Evolutionary conservation across 92 coral and sea anemone species (phyloP), one percentile per base, ranked within the genome.

Genomic region (Chrysogorgia sp.): DNA sequence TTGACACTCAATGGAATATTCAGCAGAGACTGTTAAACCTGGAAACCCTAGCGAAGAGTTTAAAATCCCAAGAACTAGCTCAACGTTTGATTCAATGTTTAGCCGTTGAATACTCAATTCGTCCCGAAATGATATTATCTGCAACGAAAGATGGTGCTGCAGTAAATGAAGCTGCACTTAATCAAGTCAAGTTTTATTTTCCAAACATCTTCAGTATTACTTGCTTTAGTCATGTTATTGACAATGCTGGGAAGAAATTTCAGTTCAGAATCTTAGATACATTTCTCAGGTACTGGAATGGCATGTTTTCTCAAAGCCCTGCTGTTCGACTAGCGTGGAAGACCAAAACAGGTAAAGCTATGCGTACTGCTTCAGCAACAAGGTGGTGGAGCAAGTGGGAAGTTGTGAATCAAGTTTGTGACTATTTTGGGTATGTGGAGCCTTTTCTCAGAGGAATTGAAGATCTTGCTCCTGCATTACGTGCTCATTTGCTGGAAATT

Each of bases 1-100:
- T 75, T 69, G 70, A 83, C 87, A 83, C 69, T 83, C 87, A 75
- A 65, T 83, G n/a, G n/a, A n/a, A n/a, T n/a, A n/a, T n/a, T n/a
- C n/a, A n/a, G n/a, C 82, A 83, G 70, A 83, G 82, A 76, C 87
- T 83, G 82, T 65, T 83, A 64, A 83, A 76, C 59, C 82, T 75
- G 41, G 70, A 83, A 83, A 76, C 70, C 48, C 70, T 76, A 83
- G 82, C 82, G 70, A 83, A 83, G n/a, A n/a, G n/a, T n/a, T n/a
- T 82, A 58, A 45, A 52, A 74, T 63, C 82, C 58, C 66, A 83
- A 75, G 82, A 83, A 76, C 74, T 83, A 84, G 74, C 88, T 53
- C 88, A 84, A 77, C 71, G 83, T 77, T 84, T 84, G 88, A 84
- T 84, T 84, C 83, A 77, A 84, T 61, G 72, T 77, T 77, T 83